Base-by-base conservation (phyloP, 1,140 invertebrate species). In the Meloidogyne chitwoodi region DNA sequence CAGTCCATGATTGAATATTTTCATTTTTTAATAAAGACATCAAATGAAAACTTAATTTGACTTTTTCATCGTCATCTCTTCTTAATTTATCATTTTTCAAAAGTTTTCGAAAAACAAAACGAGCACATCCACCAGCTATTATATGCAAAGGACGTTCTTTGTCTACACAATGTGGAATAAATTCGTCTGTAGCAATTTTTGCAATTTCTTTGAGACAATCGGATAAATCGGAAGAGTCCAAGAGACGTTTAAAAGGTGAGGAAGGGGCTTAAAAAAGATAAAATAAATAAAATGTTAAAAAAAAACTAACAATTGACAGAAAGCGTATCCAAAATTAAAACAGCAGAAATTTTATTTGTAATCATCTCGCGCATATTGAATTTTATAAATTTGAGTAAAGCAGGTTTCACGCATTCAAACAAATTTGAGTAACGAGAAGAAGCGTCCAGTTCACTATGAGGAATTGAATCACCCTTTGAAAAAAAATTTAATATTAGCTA, bases 141-240 rank as follows among this genome's bases (percentile, higher is more conserved):
- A 82, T 84, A 63, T 82, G 81, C 2, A 79, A 38, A 16, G 63
- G 34, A 22, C 74, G 75, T 22, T 56, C 48, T 5, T 56, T 56
- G 11, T 81, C 77, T 14, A 79, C 34, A 19, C 68, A 71, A 61
- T 84, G 61, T 22, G 81, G 81, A n/a, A 83, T 63, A 61, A 83
- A 83, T 29, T 82, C 81, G 8, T 83, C 82, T 11, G 62, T 48
- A n/a, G 74, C 77, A 22, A 82, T 72, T 34, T 82, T 44, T 14
- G 81, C 82, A 81, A 82, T 82, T 6, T 80, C 79, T 29, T 76
- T 27, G 41, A 82, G 84, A 66, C 81, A 82, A n/a, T 70, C 78
- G 8, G 81, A 62, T 56, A 68, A 38, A 31, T 84, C 48, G 16
- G 34, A 41, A 27, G 68, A 41, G 19, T 83, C 69, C 3, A 82